Percentiles rank a stretch among this genome's conserved stretches.
These are phyloP conservation scores for Tamandua tetradactyla DNA, from an alignment of 2,797 vertebrate genomes.

Conservation along the genomic window DNA sequence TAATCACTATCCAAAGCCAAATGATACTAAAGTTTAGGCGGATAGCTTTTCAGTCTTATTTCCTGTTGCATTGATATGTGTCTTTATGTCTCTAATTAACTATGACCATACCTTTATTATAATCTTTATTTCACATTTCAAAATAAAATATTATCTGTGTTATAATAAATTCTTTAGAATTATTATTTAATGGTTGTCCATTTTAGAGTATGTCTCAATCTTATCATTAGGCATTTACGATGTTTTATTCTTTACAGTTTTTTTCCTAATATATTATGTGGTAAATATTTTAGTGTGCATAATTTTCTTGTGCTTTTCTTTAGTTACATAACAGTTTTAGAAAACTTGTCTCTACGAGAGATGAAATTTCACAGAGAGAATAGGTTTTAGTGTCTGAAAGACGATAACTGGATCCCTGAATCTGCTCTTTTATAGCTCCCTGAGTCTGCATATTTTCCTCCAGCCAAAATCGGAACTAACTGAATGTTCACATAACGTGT, in stretches of 20 bases:
- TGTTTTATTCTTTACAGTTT: background rate
- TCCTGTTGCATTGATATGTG: constrained; percentile 11
- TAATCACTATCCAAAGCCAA: background rate
- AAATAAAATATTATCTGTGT: background rate
- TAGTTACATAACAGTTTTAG: background rate
- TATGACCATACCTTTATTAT: background rate
- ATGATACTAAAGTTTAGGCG: background rate
- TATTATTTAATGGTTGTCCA: background rate
- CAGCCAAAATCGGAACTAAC: background rate
- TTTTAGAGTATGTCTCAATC: no score
- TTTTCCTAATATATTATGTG: background rate
- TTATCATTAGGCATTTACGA: background rate
- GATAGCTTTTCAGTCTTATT: background rate
- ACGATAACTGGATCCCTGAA: background rate
- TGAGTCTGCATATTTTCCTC: background rate
- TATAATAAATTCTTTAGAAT: background rate
- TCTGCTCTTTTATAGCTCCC: background rate
- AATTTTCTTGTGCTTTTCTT: constrained; percentile 35
- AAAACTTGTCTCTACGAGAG: background rate
- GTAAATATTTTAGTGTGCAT: background rate
- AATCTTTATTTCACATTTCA: background rate
- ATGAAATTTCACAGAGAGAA: background rate
- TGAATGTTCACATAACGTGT: background rate
- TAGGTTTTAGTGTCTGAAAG: background rate
- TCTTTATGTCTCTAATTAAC: constrained; percentile 22